phyloP scores from a whole-genome alignment of 2,888 invertebrate genomes.

The Tachina grossa region DNA sequence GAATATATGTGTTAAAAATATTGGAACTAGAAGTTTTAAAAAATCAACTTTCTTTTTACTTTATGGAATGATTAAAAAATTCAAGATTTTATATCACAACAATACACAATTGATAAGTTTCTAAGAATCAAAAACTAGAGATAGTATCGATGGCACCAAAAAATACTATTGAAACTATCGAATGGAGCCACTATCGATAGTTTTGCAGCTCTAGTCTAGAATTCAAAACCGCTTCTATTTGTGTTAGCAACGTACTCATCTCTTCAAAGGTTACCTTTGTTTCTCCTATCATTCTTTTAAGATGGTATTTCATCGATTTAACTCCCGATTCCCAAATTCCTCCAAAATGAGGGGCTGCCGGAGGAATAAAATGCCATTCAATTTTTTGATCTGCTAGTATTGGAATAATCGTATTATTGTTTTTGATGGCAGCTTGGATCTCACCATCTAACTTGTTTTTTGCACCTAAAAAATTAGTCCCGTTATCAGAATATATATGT shows the following conservation, averaged over 20 bases:
- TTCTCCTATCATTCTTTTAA: not conserved
- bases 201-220: not conserved
- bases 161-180: no score
- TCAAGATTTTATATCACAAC: no score
- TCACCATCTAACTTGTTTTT: not conserved
- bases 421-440: not conserved
- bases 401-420: not conserved
- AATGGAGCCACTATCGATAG: no score
- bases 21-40: no score
- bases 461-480: constrained; percentile 24
- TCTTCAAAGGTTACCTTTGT: not conserved
- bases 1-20: no score
- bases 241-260: not conserved
- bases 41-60: no score
- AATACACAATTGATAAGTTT: no score
- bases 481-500: constrained; percentile 60
- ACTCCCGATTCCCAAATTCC: not conserved
- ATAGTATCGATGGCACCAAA: no score
- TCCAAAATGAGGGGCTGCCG: constrained; percentile 28
- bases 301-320: not conserved
- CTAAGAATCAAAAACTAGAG: no score
- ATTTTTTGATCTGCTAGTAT: not conserved
- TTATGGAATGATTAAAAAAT: no score
- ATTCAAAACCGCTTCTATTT: not conserved
- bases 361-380: constrained; percentile 11